phyloP scores from a whole-genome alignment of 1,140 invertebrate genomes.

The Drosophila arizonae region DNA sequence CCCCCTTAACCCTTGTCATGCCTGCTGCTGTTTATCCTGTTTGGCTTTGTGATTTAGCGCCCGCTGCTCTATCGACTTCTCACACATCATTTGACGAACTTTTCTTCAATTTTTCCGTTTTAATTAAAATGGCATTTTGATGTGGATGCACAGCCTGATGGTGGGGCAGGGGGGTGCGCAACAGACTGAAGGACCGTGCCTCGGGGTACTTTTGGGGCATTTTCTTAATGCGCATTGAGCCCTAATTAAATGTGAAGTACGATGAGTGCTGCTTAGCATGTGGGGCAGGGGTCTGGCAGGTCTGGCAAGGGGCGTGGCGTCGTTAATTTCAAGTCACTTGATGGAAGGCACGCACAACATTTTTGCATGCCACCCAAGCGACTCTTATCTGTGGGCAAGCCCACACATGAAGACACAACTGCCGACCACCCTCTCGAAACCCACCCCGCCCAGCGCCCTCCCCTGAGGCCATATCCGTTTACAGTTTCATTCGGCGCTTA shows the following conservation, averaged over 20 bases:
- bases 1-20: conserved; percentile 35
- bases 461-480: conserved; percentile 29
- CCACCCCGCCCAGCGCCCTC: conserved; percentile 10
- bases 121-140: conserved; percentile 78
- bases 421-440: conserved; percentile 8
- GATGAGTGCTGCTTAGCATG: conserved; percentile 34
- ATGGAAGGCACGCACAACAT: conserved; percentile 50
- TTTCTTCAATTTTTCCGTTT: conserved; percentile 25
- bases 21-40: conserved; percentile 45
- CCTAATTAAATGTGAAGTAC: conserved; percentile 69
- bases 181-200: conserved; percentile 59
- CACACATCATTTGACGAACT: conserved; percentile 73
- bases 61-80: conserved; percentile 72
- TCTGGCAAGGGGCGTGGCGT: conserved; percentile 46
- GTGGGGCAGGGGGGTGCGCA: neutral
- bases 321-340: conserved; percentile 56
- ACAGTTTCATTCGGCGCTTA: conserved; percentile 60
- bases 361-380: conserved; percentile 64
- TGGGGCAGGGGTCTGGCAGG: neutral
- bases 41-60: conserved; percentile 74
- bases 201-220: conserved; percentile 61
- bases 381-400: conserved; percentile 66
- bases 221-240: conserved; percentile 71
- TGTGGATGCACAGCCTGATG: conserved; percentile 20
- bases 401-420: conserved; percentile 55